Evolutionary conservation across 1,140 invertebrate genomes (phyloP), one percentile per base, ranked within the genome.

Genomic region (Brachystomella parvula): DNA sequence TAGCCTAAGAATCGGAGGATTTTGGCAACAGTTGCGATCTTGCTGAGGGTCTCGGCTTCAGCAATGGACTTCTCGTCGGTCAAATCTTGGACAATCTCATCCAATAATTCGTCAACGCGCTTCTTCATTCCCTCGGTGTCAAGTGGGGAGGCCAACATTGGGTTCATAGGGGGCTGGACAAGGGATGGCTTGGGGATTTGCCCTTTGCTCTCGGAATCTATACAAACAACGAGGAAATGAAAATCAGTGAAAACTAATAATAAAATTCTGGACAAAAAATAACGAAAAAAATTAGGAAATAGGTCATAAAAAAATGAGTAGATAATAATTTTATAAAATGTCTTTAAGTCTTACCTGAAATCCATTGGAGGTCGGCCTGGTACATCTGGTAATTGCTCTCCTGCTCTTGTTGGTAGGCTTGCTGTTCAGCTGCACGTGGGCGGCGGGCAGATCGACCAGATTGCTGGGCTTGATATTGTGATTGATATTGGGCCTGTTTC

Each of bases 111-210:
- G 0, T 31, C 1, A 32, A 68, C 61, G 31, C 69, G 66, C 2
- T 47, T n/a, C 29, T 62, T 19, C 29, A 71, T 57, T 17, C 64
- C 57, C 29, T 47, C 24, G 3, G 12, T 56, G 35, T 49, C 62
- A 26, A 73, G 24, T 15, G 66, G 61, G 2, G 66, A 60, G 64
- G 70, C 66, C 17, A 71, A 26, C 15, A 68, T 29, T n/a, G 66
- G 64, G 44, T 57, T 63, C 28, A 73, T 28, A 61, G 71, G 71
- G 33, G 71, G 66, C 19, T 69, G 12, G 3, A 61, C 57, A 29
- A 73, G 24, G 53, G 66, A 24, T 53, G 66, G 65, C 15, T 39
- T 35, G 9, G 29, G 56, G 3, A 53, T 61, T 15, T 44, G 31
- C 33, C 44, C 3, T 12, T 32, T 3, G 2, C n/a, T 15, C 59